phyloP scores from a whole-genome alignment of 2,888 invertebrate genomes.

The Agapostemon virescens region DNA sequence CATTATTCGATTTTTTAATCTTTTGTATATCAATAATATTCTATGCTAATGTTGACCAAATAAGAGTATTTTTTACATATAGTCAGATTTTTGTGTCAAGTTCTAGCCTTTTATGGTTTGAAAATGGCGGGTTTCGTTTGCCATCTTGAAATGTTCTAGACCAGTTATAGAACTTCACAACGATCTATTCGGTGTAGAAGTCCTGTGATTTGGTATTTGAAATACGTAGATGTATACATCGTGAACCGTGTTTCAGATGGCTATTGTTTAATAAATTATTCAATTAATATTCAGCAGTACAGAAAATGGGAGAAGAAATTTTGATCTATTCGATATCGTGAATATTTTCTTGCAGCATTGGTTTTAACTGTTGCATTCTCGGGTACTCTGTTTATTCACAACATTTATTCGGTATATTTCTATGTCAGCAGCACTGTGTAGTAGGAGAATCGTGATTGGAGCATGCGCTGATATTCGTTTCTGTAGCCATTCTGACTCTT shows the following conservation, averaged over 20 bases:
- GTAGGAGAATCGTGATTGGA: conserved; percentile 59
- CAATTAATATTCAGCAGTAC: background rate
- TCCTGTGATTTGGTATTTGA: conserved; percentile 26
- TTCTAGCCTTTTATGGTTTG: background rate
- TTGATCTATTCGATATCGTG: background rate
- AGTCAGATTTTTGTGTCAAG: background rate
- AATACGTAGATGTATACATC: conserved; percentile 7
- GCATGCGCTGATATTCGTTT: conserved; percentile 60
- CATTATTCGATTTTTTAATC: background rate
- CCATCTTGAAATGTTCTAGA: conserved; percentile 44
- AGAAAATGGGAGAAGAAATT: background rate
- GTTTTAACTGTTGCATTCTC: conserved; percentile 4
- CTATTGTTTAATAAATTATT: conserved; percentile 13
- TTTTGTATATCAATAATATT: background rate
- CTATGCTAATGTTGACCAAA: background rate
- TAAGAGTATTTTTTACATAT: background rate
- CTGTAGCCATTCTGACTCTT: conserved; percentile 51
- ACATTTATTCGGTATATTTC: conserved; percentile 43
- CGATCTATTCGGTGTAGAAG: conserved; percentile 19
- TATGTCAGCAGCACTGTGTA: conserved; percentile 40
- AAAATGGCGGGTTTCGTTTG: conserved; percentile 40
- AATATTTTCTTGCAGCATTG: background rate
- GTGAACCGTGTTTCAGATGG: conserved; percentile 10
- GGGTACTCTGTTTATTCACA: conserved; percentile 26
- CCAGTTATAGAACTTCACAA: conserved; percentile 29